Evolutionary conservation across 2,797 vertebrate genomes (phyloP).

Genomic region (Paratrypauchen microcephalus): DNA sequence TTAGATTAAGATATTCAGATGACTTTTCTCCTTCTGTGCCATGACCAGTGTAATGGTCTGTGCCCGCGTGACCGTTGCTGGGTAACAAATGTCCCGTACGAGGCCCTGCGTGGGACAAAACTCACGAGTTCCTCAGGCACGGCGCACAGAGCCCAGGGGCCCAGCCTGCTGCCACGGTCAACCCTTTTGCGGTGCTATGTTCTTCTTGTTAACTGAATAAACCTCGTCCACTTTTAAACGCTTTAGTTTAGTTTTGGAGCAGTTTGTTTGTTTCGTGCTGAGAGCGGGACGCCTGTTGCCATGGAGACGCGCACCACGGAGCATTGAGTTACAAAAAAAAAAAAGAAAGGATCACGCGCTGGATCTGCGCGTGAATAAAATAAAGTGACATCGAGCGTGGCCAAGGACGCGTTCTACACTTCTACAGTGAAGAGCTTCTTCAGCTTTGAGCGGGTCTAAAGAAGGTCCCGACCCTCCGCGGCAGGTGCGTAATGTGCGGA

Average conservation of each 20-base stretch:
- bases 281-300: conserved; percentile 27
- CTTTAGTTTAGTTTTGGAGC: not conserved
- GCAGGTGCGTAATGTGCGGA: not conserved
- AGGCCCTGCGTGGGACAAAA: no score
- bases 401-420: not conserved
- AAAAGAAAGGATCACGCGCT: conserved; percentile 42
- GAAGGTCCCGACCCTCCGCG: not conserved
- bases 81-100: no score
- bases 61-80: no score
- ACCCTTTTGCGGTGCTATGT: no score
- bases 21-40: no score
- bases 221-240: no score
- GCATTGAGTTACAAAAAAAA: conserved; percentile 61
- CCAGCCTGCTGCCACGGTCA: no score
- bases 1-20: no score
- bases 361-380: conserved; percentile 27
- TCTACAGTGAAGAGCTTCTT: not conserved
- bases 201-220: no score
- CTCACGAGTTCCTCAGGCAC: no score
- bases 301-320: conserved; percentile 32
- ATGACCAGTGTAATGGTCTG: no score
- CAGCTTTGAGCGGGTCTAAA: not conserved
- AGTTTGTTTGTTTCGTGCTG: not conserved
- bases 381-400: not conserved
- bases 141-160: no score